Conservation (phyloP, 2,113 vertebrate species). For the Microcebus tavaratra region DNA sequence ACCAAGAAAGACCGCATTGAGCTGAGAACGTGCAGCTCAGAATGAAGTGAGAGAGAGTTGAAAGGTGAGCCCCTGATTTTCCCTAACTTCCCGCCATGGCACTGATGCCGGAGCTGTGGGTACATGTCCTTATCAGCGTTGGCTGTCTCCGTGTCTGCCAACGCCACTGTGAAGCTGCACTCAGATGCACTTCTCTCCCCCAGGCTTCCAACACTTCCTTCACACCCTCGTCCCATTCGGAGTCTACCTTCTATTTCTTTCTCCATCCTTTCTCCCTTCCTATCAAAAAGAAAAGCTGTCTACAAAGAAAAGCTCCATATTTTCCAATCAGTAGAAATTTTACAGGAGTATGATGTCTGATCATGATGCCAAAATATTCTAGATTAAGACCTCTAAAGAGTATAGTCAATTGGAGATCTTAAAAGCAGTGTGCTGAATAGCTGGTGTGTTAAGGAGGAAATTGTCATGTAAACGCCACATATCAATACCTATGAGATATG, state of each 20-base stretch:
- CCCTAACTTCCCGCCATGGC: too few species aligned
- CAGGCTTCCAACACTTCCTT: background rate
- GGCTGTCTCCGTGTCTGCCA: background rate
- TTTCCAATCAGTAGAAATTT: background rate
- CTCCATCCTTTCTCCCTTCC: background rate
- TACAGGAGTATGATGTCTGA: background rate
- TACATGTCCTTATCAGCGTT: background rate
- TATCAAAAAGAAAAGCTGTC: background rate
- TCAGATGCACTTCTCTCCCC: background rate
- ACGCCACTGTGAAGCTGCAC: accelerated
- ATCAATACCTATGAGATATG: background rate
- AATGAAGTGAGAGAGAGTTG: background rate
- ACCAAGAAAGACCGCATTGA: background rate
- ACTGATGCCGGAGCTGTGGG: background rate
- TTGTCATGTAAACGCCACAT: background rate
- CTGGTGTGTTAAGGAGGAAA: background rate
- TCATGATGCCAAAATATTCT: background rate
- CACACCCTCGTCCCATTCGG: background rate
- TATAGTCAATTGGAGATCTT: background rate
- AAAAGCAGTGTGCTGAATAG: background rate
- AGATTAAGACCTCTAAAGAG: background rate
- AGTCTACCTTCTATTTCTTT: background rate
- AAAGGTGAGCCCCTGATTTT: background rate
- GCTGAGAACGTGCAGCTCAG: background rate
- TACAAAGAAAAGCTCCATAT: background rate